These are phyloP conservation scores for Temnopleurus reevesii DNA, from an alignment of 53 echinoderm and acorn worm species.

Conservation along the genomic window DNA sequence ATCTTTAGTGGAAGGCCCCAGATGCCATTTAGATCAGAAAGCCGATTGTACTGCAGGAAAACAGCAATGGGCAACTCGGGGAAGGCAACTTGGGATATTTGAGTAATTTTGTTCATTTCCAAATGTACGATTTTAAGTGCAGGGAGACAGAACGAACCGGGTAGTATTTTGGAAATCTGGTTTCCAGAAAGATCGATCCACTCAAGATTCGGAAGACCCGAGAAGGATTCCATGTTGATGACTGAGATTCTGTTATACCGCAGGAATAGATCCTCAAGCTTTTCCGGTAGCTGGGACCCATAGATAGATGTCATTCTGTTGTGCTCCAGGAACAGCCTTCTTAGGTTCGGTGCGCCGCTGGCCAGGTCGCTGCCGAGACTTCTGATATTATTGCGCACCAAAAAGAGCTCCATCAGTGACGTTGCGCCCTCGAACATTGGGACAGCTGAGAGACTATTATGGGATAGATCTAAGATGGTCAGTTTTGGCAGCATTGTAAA, in stretches of 20 bases:
- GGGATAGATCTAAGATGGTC: not conserved
- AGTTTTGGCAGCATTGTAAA: not conserved
- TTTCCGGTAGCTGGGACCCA: not conserved
- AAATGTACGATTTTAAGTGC: not conserved
- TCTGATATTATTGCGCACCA: not conserved
- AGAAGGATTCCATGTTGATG: not conserved
- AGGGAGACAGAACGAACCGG: not conserved
- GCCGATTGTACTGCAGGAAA: not conserved
- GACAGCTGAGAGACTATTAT: not conserved
- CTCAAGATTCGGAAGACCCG: not conserved
- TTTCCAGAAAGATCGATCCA: not conserved
- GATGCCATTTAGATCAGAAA: not conserved
- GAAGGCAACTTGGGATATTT: not conserved
- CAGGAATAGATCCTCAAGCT: not conserved
- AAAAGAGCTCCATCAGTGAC: not conserved
- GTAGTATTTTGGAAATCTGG: not conserved
- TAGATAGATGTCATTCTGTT: not conserved
- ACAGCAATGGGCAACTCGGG: not conserved
- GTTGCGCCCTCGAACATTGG: not conserved
- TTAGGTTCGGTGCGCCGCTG: not conserved
- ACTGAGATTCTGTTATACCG: not conserved
- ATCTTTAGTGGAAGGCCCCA: not conserved
- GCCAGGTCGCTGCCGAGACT: not conserved
- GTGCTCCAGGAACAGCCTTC: not conserved
- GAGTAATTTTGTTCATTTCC: not conserved